Conservation (phyloP, 2,113 vertebrate species). For the Melanocharis versteri region DNA sequence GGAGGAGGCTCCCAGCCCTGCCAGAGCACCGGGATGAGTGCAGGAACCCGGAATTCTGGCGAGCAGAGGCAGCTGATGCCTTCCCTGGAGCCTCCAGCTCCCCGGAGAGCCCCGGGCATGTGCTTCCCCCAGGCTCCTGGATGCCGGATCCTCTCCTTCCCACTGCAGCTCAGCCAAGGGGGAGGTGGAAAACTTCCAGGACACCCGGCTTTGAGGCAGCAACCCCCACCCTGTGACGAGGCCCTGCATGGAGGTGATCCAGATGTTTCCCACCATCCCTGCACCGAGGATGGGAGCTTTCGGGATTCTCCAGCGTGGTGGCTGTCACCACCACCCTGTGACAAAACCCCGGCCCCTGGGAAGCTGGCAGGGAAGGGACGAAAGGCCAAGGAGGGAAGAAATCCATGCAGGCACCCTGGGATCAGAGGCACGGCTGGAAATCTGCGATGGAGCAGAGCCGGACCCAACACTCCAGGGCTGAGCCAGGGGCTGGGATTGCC, state of each 20-base stretch:
- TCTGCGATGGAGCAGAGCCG: neutral
- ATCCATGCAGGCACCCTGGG: neutral
- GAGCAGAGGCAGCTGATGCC: neutral
- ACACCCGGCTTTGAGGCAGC: neutral
- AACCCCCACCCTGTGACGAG: accelerated
- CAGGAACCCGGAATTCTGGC: neutral
- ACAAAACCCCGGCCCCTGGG: neutral
- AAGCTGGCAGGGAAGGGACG: neutral
- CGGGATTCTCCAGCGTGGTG: accelerated
- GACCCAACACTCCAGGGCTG: neutral
- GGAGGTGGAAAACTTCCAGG: neutral
- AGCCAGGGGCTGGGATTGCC: neutral
- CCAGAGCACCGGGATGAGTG: neutral
- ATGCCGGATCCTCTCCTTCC: neutral
- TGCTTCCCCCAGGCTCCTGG: neutral
- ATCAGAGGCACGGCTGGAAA: neutral
- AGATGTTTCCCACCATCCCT: neutral
- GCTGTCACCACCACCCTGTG: neutral
- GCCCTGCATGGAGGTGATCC: neutral
- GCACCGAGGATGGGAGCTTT: accelerated
- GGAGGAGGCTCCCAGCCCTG: neutral
- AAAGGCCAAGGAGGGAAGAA: neutral
- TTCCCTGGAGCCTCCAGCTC: neutral
- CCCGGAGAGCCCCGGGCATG: accelerated
- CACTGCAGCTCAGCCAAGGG: neutral